Conservation (phyloP, 1,140 invertebrate species). For the Drosophila miranda region DNA sequence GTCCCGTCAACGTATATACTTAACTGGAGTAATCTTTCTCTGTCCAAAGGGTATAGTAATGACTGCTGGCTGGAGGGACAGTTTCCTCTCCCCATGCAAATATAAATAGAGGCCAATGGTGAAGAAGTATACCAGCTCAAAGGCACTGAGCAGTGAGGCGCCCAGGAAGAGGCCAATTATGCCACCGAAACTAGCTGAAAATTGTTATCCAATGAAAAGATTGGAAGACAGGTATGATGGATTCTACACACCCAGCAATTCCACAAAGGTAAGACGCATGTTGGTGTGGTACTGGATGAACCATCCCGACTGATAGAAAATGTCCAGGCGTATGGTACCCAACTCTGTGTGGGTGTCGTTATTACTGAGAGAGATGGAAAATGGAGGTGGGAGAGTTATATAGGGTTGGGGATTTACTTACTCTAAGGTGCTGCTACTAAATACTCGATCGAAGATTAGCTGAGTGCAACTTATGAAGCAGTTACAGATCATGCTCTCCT, state of each 20-base stretch:
- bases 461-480: constrained; percentile 70
- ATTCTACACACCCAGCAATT: constrained; percentile 57
- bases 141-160: constrained; percentile 77
- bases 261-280: constrained; percentile 77
- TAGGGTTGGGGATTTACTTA: constrained; percentile 15
- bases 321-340: constrained; percentile 52
- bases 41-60: constrained; percentile 39
- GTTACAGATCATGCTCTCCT: constrained; percentile 63
- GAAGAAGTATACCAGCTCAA: constrained; percentile 81
- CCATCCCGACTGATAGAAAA: constrained; percentile 60
- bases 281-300: constrained; percentile 64
- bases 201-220: neutral
- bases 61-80: neutral
- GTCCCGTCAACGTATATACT: constrained; percentile 26
- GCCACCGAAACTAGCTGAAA: constrained; percentile 78
- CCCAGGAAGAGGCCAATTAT: constrained; percentile 82
- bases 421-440: constrained; percentile 41
- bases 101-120: constrained; percentile 72
- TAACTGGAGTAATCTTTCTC: constrained; percentile 55
- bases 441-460: constrained; percentile 53
- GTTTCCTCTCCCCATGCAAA: constrained; percentile 24
- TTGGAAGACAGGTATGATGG: fast-evolving
- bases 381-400: neutral
- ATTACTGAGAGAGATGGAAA: constrained; percentile 12
- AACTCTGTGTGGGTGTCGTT: constrained; percentile 20